Evolutionary conservation across 2,888 invertebrate genomes (phyloP), one percentile per base, ranked within the genome.

Genomic region (Pollenia amentaria): DNA sequence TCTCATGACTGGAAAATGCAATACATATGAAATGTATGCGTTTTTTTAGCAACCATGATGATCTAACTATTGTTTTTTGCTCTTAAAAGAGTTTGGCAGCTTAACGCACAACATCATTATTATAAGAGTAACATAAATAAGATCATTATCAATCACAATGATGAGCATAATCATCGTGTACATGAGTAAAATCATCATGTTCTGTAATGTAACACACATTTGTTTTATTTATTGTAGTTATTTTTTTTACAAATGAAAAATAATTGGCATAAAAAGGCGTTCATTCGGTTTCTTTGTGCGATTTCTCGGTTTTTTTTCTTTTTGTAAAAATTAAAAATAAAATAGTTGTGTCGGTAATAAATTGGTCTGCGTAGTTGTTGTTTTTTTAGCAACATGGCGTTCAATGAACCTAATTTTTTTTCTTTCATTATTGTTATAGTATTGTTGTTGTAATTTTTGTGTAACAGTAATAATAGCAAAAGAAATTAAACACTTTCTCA

Each of bases 341-440:
- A 81, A 64, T 72, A 65, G 51, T 57, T 65, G 84, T 78, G 73
- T 84, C 44, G 65, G 57, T 73, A 72, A 46, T 73, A 73, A 84
- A 84, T 84, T 75, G 53, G 62, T 84, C 67, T 78, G 69, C 73
- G 78, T 67, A 65, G 65, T 84, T 73, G 53, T 55, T 64, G 29
- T 46, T 67, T 40, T 75, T 75, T 65, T 29, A 42, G 70, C 46
- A 81, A 46, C 9, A 72, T 48, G 29, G 65, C 78, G 83, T 84
- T 72, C 83, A 84, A 65, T 84, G 83, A 84, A 84, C 83, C n/a
- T n/a, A n/a, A n/a, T n/a, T n/a, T n/a, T 78, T 42, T 70, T 53
- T 69, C 53, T 11, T 18, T 55, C 12, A 55, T 55, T 57, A 46
- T 55, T 21, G 18, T 18, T 42, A 18, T 42, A 21, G 11, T 78